Conservation (phyloP, 64 coral and sea anemone genomes). For the Montipora foliosa region DNA sequence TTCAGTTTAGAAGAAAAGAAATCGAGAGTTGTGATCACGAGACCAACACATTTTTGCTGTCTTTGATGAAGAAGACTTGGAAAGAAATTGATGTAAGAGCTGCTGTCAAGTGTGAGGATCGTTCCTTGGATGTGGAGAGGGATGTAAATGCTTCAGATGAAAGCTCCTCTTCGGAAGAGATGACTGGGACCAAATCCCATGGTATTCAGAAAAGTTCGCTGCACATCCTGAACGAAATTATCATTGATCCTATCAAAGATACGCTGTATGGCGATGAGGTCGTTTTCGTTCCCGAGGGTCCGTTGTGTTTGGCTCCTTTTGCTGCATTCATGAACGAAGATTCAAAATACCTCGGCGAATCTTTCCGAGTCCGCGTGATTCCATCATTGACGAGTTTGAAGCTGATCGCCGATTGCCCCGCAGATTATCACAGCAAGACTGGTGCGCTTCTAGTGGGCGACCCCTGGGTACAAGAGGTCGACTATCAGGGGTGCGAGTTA, state of each 20-base stretch:
- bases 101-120: background rate
- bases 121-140: background rate
- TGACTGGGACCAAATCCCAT: background rate
- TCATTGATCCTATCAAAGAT: background rate
- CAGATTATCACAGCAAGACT: background rate
- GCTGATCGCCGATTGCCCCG: constrained; percentile 8
- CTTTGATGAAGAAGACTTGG: background rate
- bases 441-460: constrained; percentile 26
- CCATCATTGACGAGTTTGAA: constrained; percentile 36
- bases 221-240: background rate
- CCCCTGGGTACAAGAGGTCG: background rate
- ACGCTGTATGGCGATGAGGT: background rate
- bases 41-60: background rate
- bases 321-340: constrained; percentile 1
- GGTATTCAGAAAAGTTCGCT: background rate
- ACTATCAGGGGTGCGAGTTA: background rate
- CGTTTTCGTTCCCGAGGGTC: constrained; percentile 11
- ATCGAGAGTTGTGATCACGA: background rate
- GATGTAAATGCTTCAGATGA: background rate
- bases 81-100: background rate
- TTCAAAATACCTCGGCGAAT: constrained; percentile 11
- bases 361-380: constrained; percentile 1
- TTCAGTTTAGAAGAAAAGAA: background rate
- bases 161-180: background rate
- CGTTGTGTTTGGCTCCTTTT: constrained; percentile 28